phyloP scores from a whole-genome alignment of 2,888 invertebrate genomes.

The Julus scanicus region DNA sequence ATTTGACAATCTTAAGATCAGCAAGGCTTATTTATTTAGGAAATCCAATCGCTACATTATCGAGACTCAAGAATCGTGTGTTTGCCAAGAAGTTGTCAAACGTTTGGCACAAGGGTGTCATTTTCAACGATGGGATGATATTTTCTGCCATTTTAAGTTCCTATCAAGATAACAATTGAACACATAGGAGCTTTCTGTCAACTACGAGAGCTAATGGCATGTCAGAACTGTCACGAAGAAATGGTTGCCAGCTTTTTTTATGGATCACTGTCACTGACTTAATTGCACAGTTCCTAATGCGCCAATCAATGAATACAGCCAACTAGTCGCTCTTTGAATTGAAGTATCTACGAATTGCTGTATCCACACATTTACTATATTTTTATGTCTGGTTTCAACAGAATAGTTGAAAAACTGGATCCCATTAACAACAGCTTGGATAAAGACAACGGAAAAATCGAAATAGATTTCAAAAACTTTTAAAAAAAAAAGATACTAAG shows the following conservation, averaged over 20 bases:
- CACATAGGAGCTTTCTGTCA: constrained; percentile 11
- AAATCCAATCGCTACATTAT: neutral
- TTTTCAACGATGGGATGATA: neutral
- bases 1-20: neutral
- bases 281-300: neutral
- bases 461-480: neutral
- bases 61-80: neutral
- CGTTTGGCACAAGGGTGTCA: constrained; percentile 7
- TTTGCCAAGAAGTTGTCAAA: neutral
- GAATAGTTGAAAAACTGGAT: neutral
- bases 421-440: neutral
- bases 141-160: constrained; percentile 18
- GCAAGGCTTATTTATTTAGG: neutral
- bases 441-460: neutral
- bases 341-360: neutral
- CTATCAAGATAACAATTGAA: constrained; percentile 4
- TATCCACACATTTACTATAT: neutral
- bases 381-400: neutral
- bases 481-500: too few relatives aligned
- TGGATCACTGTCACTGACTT: neutral
- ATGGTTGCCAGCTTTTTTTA: constrained; percentile 1
- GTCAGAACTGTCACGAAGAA: neutral
- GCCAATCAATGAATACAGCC: neutral
- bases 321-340: neutral
- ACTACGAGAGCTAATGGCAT: neutral